These are phyloP conservation scores for Callorhinus ursinus DNA, from an alignment of 2,113 vertebrate species.

Conservation along the genomic window DNA sequence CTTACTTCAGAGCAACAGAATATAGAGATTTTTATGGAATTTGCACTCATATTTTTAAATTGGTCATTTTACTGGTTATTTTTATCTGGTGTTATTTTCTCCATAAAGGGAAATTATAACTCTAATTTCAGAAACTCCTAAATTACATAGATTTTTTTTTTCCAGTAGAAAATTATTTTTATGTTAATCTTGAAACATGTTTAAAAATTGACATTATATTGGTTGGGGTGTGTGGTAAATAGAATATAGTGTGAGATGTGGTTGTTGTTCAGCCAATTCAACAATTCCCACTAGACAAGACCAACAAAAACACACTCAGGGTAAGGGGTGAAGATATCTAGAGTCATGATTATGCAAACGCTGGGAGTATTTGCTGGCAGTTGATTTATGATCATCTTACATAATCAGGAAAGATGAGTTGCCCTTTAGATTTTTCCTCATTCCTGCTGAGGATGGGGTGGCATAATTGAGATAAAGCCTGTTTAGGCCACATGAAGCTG, in stretches of 20 bases:
- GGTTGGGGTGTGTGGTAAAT: neutral
- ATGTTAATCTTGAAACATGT: neutral
- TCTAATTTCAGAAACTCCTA: slow-evolving; percentile 10
- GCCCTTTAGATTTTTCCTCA: neutral
- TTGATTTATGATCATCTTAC: neutral
- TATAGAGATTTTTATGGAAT: neutral
- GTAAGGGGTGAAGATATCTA: neutral
- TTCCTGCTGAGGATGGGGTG: neutral
- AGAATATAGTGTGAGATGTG: neutral
- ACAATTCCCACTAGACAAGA: neutral
- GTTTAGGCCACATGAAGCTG: neutral
- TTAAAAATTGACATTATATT: neutral
- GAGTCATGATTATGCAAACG: neutral
- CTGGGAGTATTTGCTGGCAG: neutral
- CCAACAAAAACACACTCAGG: neutral
- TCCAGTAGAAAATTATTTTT: neutral
- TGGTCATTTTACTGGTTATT: neutral
- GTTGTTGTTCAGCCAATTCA: neutral
- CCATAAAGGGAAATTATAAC: neutral
- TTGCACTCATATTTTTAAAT: neutral
- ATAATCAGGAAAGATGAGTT: neutral
- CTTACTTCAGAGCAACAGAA: neutral
- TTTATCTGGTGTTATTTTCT: neutral
- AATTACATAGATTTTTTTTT: neutral
- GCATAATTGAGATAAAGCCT: neutral